Evolutionary conservation across 2,888 invertebrate genomes (phyloP), one percentile per base, ranked within the genome.

Genomic region (Mellilla xanthometata): DNA sequence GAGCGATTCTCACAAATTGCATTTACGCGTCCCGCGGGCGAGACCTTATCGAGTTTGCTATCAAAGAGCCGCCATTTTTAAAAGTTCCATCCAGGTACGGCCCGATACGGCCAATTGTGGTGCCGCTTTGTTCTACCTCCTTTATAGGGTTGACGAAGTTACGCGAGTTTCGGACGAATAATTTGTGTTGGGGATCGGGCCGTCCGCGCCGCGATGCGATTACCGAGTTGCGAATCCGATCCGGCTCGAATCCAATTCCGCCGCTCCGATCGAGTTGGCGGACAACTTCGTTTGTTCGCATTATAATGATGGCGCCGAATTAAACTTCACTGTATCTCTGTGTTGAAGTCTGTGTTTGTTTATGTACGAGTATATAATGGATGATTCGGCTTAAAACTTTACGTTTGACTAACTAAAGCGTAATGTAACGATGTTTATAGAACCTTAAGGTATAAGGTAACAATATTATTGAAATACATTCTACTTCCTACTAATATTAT

Each of bases 51-150:
- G 86, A 86, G 77, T 89, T 86, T 77, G 48, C 72, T 73, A 70
- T 87, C 87, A 86, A 86, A 89, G 86, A 86, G 81, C 81, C 74
- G 82, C 82, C 84, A 84, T 86, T 87, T 87, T 87, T 84, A 83
- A 86, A 86, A 85, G 70, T 85, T 84, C 76, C 74, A 79, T 72
- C 72, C 81, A 84, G 83, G 84, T 84, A 83, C 72, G n/a, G n/a
- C n/a, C 60, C 50, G 56, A 56, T 64, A 71, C 73, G 72, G 72
- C 81, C 85, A 85, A 87, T 86, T 88, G 88, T 84, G 88, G 88
- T 81, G 65, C 72, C 79, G 76, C 86, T 87, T 87, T 88, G 88
- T 88, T 88, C 86, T 76, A 73, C 76, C 80, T 79, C 79, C 77
- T 81, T 81, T 82, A 82, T 79, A 75, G 81, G 81, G 80, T 81